Conservation (phyloP, 2,797 vertebrate species). For the Falco columbarius region DNA sequence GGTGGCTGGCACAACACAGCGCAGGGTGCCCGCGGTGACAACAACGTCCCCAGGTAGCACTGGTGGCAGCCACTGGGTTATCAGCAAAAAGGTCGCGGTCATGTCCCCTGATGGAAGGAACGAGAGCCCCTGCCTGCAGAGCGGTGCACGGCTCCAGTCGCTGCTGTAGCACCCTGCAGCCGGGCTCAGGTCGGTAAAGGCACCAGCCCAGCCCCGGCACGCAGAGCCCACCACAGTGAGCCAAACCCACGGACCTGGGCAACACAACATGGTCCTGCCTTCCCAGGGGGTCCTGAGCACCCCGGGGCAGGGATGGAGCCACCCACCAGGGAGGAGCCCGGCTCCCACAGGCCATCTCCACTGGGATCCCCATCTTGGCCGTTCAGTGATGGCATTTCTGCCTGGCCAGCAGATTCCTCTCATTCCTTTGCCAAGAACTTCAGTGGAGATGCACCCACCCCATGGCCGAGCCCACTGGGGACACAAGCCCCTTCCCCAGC, state of each 20-base stretch:
- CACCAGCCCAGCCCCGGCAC: background rate
- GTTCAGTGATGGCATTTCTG: background rate
- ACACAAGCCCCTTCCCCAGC: background rate
- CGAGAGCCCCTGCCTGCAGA: background rate
- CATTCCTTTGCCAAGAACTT: background rate
- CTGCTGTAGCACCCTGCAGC: no score
- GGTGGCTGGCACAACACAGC: background rate
- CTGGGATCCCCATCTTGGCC: background rate
- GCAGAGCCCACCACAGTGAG: fast-evolving
- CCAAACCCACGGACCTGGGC: fast-evolving
- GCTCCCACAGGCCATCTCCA: background rate
- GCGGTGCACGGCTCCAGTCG: no score
- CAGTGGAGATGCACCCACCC: fast-evolving
- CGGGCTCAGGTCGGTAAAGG: background rate
- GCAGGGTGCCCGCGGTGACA: background rate
- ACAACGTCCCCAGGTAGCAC: background rate
- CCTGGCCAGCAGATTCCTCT: background rate
- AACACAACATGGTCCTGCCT: background rate
- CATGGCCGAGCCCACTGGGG: fast-evolving
- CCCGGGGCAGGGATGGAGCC: background rate
- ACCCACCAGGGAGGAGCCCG: fast-evolving
- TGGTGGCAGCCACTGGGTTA: background rate
- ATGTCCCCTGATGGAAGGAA: no score
- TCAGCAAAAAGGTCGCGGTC: background rate
- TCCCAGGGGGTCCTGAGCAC: fast-evolving